A percentile compares a stretch with the other conserved stretches of the same genome.
Evolutionary conservation across 64 coral and sea anemone species (phyloP).

Genomic region (Anthopleura sola): DNA sequence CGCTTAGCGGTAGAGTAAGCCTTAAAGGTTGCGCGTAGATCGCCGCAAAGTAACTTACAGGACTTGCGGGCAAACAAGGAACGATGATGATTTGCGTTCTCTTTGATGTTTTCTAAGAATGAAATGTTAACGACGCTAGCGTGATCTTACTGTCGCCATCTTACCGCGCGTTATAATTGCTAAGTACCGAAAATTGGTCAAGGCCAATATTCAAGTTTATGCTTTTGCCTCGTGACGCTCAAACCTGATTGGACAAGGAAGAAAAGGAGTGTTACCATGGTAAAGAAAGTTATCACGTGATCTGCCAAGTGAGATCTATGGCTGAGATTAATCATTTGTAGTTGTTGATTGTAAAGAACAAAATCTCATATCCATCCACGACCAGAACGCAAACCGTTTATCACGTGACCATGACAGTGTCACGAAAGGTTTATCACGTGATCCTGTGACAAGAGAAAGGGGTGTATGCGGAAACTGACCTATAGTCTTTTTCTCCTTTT

Average conservation of each 20-base stretch:
- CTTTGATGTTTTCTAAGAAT: neutral
- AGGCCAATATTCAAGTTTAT: neutral
- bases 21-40: neutral
- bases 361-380: neutral
- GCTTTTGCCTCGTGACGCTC: neutral
- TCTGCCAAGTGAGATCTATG: neutral
- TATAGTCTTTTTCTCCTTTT: too few species aligned
- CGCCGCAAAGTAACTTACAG: neutral
- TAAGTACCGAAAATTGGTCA: neutral
- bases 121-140: neutral
- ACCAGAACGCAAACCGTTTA: neutral
- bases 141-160: neutral
- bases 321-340: neutral
- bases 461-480: too few species aligned
- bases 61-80: neutral
- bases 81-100: neutral
- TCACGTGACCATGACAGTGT: neutral
- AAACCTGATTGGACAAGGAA: neutral
- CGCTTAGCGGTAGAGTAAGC: neutral
- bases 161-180: neutral
- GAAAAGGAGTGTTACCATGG: neutral
- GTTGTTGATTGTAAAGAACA: neutral
- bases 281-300: neutral
- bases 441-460: too few species aligned
- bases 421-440: too few species aligned